Percentiles rank a stretch among this genome's conserved stretches.
phyloP scores from a whole-genome alignment of 2,888 invertebrate species.

The Athetis lepigone region DNA sequence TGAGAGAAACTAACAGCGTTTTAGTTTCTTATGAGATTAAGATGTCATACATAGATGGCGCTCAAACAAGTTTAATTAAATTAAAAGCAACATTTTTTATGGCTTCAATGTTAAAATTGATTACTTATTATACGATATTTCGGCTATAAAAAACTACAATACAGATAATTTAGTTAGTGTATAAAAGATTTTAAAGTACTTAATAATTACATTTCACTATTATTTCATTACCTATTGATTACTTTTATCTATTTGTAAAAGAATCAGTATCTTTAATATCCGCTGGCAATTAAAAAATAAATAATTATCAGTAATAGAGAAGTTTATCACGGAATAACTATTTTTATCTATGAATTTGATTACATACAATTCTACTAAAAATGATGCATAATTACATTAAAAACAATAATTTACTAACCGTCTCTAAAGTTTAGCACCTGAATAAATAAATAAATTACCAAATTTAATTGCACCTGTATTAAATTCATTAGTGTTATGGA shows the following conservation, averaged over 20 bases:
- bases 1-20: background rate
- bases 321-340: background rate
- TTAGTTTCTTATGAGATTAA: background rate
- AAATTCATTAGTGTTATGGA: constrained; percentile 22
- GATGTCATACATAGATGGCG: constrained; percentile 46
- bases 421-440: constrained; percentile 40
- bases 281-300: background rate
- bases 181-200: constrained; percentile 41
- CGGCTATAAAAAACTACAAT: constrained; percentile 46
- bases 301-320: constrained; percentile 13
- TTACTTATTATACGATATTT: constrained; percentile 24
- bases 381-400: background rate
- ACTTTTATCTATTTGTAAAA: background rate
- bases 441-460: constrained; percentile 29
- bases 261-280: constrained; percentile 7
- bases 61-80: background rate
- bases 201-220: constrained; percentile 33
- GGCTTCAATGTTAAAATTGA: background rate
- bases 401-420: constrained; percentile 17
- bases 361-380: background rate
- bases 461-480: constrained; percentile 44
- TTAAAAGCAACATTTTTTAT: background rate
- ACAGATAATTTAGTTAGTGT: constrained; percentile 34
- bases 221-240: constrained; percentile 20
- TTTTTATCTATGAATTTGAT: constrained; percentile 12